These are phyloP conservation scores for Calameuta idolon DNA, from an alignment of 2,888 invertebrate species.

Conservation along the genomic window DNA sequence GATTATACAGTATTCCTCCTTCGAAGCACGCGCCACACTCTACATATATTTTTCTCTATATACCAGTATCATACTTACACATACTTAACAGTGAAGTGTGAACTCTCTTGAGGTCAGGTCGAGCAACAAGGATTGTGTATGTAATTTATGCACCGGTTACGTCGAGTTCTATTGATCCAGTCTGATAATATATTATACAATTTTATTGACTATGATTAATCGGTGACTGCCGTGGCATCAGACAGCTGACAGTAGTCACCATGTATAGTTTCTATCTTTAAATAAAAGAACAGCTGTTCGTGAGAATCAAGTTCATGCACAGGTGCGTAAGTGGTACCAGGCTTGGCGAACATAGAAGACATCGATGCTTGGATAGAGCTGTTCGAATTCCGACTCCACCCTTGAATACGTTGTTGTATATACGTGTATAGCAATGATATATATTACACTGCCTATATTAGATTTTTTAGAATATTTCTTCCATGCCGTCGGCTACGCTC, in stretches of 20 bases:
- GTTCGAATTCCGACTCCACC: not conserved
- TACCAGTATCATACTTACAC: not conserved
- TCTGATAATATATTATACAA: not conserved
- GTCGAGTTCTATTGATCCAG: not conserved
- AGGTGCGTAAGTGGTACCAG: conserved; percentile 41
- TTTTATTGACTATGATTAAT: not conserved
- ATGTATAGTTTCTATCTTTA: not conserved
- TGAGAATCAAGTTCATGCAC: conserved; percentile 42
- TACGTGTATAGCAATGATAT: not conserved
- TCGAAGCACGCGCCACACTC: not conserved
- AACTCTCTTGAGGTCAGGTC: not conserved
- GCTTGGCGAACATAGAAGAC: conserved; percentile 21
- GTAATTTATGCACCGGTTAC: not conserved
- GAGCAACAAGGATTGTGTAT: not conserved
- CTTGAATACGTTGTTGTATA: not conserved
- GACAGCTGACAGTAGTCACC: not conserved
- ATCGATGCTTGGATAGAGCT: not conserved
- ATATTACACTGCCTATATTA: not conserved
- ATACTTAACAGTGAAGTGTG: not conserved
- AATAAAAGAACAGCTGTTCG: not conserved
- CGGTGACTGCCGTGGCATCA: not conserved
- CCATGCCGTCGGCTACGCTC: not conserved
- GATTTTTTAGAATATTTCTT: not conserved
- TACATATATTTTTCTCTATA: not conserved
- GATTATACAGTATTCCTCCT: not conserved